Evolutionary conservation across 2,113 vertebrate genomes (phyloP), one percentile per base, ranked within the genome.

Genomic region (Dicaeum eximium): DNA sequence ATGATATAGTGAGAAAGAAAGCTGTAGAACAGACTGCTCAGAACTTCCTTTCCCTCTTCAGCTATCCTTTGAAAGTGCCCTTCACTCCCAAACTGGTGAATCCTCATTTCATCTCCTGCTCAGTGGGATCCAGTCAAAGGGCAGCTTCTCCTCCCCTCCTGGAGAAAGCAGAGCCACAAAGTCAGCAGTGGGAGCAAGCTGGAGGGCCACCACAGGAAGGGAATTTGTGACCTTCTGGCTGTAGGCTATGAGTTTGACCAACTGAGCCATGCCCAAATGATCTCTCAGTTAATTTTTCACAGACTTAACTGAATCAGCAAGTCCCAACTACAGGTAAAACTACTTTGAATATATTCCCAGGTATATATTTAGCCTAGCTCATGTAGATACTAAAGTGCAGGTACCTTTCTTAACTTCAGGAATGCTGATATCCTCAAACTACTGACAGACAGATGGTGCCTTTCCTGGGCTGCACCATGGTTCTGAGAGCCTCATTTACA

Each of bases 281-380:
- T 79, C 44, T 35, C 56, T 21, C 44, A 35, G 88, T 80, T 95
- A 83, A 86, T 93, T 93, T 92, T 94, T 86, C 65, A 88, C 62
- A 53, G 72, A 37, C 44, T 74, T 74, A 80, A 88, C 80, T 64
- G 71, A 88, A 90, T 80, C 72, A 84, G 67, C 74, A 95, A 95
- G 33, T 31, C 54, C 13, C 23, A 91, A 7, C n/a, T 94, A 77
- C 33, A 88, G 62, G 78, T 88, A 73, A 81, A 91, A 78, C 53
- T 33, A 85, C 40, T 61, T 72, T 6, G 30, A 85, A 25, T 18
- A 64, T 66, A 69, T 61, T 53, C 35, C 14, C 73, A 87, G 33
- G 28, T 61, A 5, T 35, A 45, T 35, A 35, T 91, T 74, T 53
- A 87, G 61, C 70, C 57, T 82, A 64, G 65, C 15, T 91, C 35